Evolutionary conservation across 2,113 vertebrate genomes (phyloP).

Genomic region (Chloropsis hardwickii): DNA sequence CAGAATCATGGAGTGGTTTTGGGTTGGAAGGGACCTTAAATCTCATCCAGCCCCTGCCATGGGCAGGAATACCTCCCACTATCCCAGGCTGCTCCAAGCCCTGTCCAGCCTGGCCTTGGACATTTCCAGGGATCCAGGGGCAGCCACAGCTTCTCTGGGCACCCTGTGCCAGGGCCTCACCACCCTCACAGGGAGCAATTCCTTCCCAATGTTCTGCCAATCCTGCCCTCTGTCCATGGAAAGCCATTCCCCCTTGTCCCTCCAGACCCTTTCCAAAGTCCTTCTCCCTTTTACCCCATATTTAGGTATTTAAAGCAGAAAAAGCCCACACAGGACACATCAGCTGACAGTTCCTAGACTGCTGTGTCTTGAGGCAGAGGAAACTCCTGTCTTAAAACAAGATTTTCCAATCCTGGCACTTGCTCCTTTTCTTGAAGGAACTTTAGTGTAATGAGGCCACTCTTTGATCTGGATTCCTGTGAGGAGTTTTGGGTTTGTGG

Average conservation of each 20-base stretch:
- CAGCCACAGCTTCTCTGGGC: not conserved
- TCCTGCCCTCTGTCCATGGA: not conserved
- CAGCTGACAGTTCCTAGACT: not conserved
- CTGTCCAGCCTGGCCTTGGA: accelerated
- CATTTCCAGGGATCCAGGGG: not conserved
- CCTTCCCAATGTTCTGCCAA: not conserved
- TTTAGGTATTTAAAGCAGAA: not conserved
- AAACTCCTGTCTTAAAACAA: not conserved
- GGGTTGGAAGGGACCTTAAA: not conserved
- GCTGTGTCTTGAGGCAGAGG: not conserved
- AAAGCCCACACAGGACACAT: not conserved
- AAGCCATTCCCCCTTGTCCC: not conserved
- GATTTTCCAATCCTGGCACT: not conserved
- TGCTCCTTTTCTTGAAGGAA: not conserved
- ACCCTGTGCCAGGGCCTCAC: accelerated
- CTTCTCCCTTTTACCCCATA: not conserved
- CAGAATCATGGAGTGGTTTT: not conserved
- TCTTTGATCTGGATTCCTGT: not conserved
- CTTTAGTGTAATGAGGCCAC: not conserved
- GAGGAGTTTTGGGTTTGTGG: not conserved
- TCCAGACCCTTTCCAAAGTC: not conserved
- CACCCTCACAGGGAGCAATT: accelerated
- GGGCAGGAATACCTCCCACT: not conserved
- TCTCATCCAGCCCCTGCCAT: not conserved
- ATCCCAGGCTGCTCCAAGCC: accelerated